Evolutionary conservation across 2,113 vertebrate genomes (phyloP), one percentile per base, ranked within the genome.

Genomic region (Cephalopterus ornatus): DNA sequence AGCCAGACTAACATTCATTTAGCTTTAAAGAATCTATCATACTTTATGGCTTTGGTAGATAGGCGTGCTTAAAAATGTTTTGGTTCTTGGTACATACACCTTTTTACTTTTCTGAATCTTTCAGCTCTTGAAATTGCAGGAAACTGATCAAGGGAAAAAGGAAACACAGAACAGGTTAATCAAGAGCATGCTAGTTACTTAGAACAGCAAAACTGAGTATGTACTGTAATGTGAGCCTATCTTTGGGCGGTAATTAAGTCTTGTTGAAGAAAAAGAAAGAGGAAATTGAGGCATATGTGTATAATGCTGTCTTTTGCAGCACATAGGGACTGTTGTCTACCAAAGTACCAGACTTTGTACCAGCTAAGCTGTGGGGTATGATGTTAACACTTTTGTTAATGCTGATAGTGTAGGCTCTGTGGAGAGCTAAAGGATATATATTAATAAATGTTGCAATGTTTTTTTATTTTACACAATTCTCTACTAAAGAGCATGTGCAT

Each of bases 1-100:
- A 97, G 44, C 58, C 86, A 93, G 71, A n/a, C 67, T 78, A 84
- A 82, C 56, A 52, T 84, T 62, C 15, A 33, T 89, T 92, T 85
- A 49, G 15, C 85, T 93, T 95, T 92, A 92, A 88, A 95, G 50
- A 33, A 58, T 79, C 58, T 86, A 1, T 92, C 61, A 39, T 52
- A 70, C 9, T 58, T 93, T 63, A 84, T 62, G 59, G 58, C 44
- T 96, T 92, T 68, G 37, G 55, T 88, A 80, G 91, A 88, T 62
- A 92, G 37, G 8, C 3, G 0, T 66, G 42, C 41, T 95, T 95
- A 88, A 93, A 95, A 95, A 76, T 46, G 8, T 49, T 91, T 92
- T 85, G 9, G 15, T 82, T 96, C 65, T 74, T 79, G 49, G 41
- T 80, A 52, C 62, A 23, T 91, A 59, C 6, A 10, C 75, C 63